Percentiles rank a stretch among this genome's conserved stretches.
Conservation (phyloP, 2,113 vertebrate genomes). For the Gymnarchus niloticus region DNA sequence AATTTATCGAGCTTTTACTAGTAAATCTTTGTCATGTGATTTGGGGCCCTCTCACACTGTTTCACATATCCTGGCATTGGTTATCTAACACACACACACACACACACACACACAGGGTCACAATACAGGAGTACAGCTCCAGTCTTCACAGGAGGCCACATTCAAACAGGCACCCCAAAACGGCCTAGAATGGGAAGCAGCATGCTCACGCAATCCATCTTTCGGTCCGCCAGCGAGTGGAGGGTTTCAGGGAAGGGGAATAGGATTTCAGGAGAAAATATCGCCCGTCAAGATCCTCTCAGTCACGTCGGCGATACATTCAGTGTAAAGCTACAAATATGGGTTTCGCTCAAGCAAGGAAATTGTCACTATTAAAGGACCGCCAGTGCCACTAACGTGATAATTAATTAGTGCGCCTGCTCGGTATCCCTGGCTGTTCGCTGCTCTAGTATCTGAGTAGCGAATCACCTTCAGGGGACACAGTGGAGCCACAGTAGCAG, state of each 20-base stretch:
- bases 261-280: constrained; percentile 13
- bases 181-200: not conserved
- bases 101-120: not conserved
- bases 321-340: not conserved
- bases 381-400: not conserved
- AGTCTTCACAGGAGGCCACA: not conserved
- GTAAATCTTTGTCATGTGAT: too few relatives aligned
- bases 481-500: not conserved
- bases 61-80: not conserved
- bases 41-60: not conserved
- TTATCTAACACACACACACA: not conserved
- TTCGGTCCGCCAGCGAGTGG: not conserved
- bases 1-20: too few relatives aligned
- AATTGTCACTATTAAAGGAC: not conserved
- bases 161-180: not conserved
- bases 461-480: not conserved
- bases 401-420: not conserved
- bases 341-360: not conserved
- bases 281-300: not conserved
- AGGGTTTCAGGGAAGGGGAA: not conserved
- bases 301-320: not conserved
- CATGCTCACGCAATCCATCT: not conserved
- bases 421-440: not conserved
- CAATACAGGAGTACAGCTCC: not conserved
- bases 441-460: not conserved